Evolutionary conservation across 23 tunicate species (phyloP).

Genomic region (Halocynthia aurantium): DNA sequence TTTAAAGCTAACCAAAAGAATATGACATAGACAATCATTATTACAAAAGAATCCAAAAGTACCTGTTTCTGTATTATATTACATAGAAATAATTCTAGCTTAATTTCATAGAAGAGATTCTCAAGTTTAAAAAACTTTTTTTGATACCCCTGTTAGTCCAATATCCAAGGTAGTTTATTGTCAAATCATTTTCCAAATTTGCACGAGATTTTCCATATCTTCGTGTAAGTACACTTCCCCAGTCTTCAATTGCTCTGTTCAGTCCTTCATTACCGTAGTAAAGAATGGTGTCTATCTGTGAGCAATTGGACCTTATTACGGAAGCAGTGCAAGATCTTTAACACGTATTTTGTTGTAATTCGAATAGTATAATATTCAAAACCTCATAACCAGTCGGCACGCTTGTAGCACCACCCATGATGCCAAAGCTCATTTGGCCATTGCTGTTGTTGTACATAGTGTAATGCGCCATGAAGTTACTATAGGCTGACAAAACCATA

Average conservation of each 20-base stretch:
- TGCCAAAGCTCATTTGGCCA: slow-evolving; percentile 43
- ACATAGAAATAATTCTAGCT: no score
- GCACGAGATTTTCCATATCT: slow-evolving; percentile 55
- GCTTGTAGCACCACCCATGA: slow-evolving; percentile 57
- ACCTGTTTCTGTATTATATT: no score
- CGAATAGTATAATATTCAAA: neutral
- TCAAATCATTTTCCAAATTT: slow-evolving; percentile 55
- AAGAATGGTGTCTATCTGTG: slow-evolving; percentile 75
- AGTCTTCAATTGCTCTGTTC: slow-evolving; percentile 57
- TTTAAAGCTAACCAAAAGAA: no score
- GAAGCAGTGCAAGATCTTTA: neutral
- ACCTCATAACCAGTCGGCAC: slow-evolving; percentile 66
- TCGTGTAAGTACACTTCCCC: slow-evolving; percentile 65
- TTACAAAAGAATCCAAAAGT: no score
- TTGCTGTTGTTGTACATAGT: slow-evolving; percentile 31
- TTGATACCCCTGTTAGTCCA: slow-evolving; percentile 80
- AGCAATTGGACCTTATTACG: neutral
- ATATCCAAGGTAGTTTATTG: slow-evolving; percentile 78
- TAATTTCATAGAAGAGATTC: no score
- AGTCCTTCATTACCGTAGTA: slow-evolving; percentile 63
- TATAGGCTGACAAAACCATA: slow-evolving; percentile 63
- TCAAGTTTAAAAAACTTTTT: no score
- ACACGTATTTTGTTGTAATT: neutral
- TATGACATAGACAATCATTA: no score
- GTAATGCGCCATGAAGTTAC: slow-evolving; percentile 80